Evolutionary conservation across 2,888 invertebrate genomes (phyloP), one percentile per base, ranked within the genome.

Genomic region (Aspidiotus destructor): DNA sequence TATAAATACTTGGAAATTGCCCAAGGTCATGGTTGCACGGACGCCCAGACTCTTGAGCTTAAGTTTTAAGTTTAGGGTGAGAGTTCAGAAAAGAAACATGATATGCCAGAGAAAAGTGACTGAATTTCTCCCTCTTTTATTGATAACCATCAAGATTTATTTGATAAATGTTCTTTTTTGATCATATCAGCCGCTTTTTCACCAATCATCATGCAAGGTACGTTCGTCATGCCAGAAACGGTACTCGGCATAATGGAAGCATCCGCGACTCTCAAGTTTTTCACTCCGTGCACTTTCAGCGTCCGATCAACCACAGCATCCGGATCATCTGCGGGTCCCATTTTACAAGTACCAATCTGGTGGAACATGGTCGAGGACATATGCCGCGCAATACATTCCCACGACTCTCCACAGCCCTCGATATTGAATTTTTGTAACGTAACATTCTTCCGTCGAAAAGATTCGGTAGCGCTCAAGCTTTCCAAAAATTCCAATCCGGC

Each of bases 101-200:
- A n/a, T n/a, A n/a, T n/a, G n/a, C n/a, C n/a, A n/a, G n/a, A n/a
- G n/a, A n/a, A n/a, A n/a, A n/a, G n/a, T n/a, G n/a, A n/a, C n/a
- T n/a, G n/a, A n/a, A n/a, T n/a, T n/a, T n/a, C n/a, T n/a, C n/a
- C n/a, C n/a, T n/a, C n/a, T n/a, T n/a, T n/a, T n/a, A n/a, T n/a
- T n/a, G n/a, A n/a, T n/a, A n/a, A n/a, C n/a, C n/a, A 28, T 28
- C 28, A 28, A 28, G 28, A 28, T 28, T 28, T 28, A 28, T 28
- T 28, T 28, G 28, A 28, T 28, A 28, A 28, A 28, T 28, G 28
- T 7, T 64, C 64, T 11, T 41, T 28, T 55, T 55, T 55, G 13
- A 64, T 64, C 42, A 64, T 41, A 42, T 64, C 55, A 9, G 64
- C 54, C 11, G 64, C 64, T 57, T 64, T 64, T 57, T 64, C 64